phyloP scores from a whole-genome alignment of 2,113 vertebrate species.

The human region GRCh38 chr2:65212501-65213000 shows the following conservation, averaged over 20 bases:
- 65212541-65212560: background rate
- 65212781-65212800: background rate
- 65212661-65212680: background rate
- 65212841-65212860: background rate
- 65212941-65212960: background rate
- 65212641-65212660: background rate
- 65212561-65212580: background rate
- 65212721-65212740: background rate
- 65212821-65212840: background rate
- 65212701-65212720: background rate
- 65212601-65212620: slow-evolving; percentile 13
- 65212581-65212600: background rate
- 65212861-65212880: background rate
- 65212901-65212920: slow-evolving; percentile 3
- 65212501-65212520: background rate
- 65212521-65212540: background rate
- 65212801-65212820: background rate
- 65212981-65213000: background rate
- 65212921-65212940: background rate
- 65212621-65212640: background rate
- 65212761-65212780: background rate
- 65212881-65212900: background rate
- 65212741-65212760: background rate
- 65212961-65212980: background rate
- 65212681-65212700: slow-evolving; percentile 27